Evolutionary conservation across 2,888 invertebrate species (phyloP), one percentile per base, ranked within the genome.

Genomic region (Agriopis aurantiaria): DNA sequence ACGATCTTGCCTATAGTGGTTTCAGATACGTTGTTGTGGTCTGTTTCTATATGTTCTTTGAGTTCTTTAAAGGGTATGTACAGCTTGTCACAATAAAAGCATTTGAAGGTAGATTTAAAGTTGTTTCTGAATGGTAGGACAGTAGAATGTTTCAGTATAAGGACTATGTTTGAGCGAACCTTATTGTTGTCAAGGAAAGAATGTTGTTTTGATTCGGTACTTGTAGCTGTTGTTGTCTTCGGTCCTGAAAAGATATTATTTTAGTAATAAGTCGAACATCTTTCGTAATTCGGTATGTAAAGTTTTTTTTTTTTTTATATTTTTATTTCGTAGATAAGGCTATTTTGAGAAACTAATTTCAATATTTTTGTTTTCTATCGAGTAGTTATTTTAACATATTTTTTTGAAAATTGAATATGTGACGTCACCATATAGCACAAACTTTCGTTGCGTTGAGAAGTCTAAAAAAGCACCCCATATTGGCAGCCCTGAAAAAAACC

Each of bases 71-170:
- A 76, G 1, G 72, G 71, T 51, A 78, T 73, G 66, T 71, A 77
- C 3, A 67, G 48, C 3, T 64, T 60, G 14, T 78, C 76, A 52
- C 81, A 82, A 55, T 80, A 80, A 1, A 79, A 70, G 45, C 81
- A 82, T 62, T 69, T 61, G 69, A 52, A 69, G 40, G 46, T 58
- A 7, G 60, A 62, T 52, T 40, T 69, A 53, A 69, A 69, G 10
- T 72, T 71, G 60, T 75, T 68, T 55, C 58, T 57, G 43, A 69
- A 69, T 0, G 69, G 69, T 23, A 69, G 60, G 11, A 69, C n/a
- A 5, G 69, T 69, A 17, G 65, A 65, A 14, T 65, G n/a, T 43
- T 65, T 65, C 0, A 69, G 57, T 40, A 69, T 41, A 0, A 69
- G 41, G 3, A 43, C 45, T 12, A 69, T 69, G 43, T 69, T 69